Evolutionary conservation across 2,113 vertebrate species (phyloP), one percentile per base, ranked within the genome.

Genomic region (Aegotheles bennettii): DNA sequence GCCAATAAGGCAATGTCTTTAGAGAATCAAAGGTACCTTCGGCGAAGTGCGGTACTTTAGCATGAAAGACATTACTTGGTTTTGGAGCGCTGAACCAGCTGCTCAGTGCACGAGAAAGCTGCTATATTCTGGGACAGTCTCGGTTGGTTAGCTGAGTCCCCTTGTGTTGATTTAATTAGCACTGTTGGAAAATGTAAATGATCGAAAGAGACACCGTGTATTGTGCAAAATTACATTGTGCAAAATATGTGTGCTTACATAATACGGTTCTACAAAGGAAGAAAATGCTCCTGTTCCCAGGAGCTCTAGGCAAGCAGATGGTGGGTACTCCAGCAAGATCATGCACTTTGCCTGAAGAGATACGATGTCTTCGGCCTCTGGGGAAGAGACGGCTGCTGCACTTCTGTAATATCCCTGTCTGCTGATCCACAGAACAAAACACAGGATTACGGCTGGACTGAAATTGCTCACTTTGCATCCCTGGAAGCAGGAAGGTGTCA

Each of bases 141-240:
- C 70, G 68, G 63, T 48, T 45, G 89, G 84, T 87, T 91, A 84
- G 63, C n/a, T 60, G 54, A 90, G 70, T 73, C 79, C 28, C 84
- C 94, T 94, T 6, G 28, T 82, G 51, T 45, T 97, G 89, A 93
- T 93, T 71, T 91, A 97, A 96, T 96, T 93, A 97, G 63, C 78
- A 80, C 60, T 93, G 61, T 76, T 71, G 86, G 68, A 83, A 96
- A 97, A 96, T 43, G 33, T 57, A 97, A 84, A 95, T 90, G 76
- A 95, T 53, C 14, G 50, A 94, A 88, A 92, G 47, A 89, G 89
- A 94, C 59, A 50, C 81, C n/a, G 83, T 65, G 45, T 20, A 78
- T 64, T 91, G 71, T 71, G 33, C 53, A 96, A 64, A 97, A 94
- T 63, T 53, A 79, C 82, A 80, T 43, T 89, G 84, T 90, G 54